phyloP scores from a whole-genome alignment of 2,113 vertebrate species.

The Mobula birostris region DNA sequence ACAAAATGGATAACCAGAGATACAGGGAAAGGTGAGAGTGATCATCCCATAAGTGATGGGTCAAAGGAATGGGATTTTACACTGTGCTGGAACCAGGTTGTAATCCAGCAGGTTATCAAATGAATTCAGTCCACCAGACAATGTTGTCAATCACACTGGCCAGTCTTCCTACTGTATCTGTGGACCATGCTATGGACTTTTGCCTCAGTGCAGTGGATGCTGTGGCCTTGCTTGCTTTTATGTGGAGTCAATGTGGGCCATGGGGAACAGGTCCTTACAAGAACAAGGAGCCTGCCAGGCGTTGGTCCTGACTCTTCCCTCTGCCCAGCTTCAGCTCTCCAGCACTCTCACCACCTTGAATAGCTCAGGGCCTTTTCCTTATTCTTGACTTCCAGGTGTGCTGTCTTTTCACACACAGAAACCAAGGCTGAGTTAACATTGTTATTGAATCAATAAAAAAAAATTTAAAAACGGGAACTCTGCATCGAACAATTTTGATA shows the following conservation, averaged over 20 bases:
- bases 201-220: background rate
- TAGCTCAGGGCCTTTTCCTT: background rate
- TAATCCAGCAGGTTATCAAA: background rate
- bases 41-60: background rate
- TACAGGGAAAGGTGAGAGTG: background rate
- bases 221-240: background rate
- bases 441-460: background rate
- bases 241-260: background rate
- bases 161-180: background rate
- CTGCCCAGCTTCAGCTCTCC: background rate
- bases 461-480: background rate
- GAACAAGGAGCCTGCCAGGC: background rate
- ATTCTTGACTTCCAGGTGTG: background rate
- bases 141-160: background rate
- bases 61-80: background rate
- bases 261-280: background rate
- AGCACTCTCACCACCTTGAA: background rate
- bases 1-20: background rate
- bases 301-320: background rate
- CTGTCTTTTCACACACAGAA: background rate
- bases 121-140: background rate
- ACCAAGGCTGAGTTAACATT: background rate
- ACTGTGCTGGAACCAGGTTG: background rate
- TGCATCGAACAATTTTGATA: background rate
- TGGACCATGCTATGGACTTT: background rate